phyloP scores from a whole-genome alignment of 2,797 vertebrate species.

The Typhlichthys subterraneus region DNA sequence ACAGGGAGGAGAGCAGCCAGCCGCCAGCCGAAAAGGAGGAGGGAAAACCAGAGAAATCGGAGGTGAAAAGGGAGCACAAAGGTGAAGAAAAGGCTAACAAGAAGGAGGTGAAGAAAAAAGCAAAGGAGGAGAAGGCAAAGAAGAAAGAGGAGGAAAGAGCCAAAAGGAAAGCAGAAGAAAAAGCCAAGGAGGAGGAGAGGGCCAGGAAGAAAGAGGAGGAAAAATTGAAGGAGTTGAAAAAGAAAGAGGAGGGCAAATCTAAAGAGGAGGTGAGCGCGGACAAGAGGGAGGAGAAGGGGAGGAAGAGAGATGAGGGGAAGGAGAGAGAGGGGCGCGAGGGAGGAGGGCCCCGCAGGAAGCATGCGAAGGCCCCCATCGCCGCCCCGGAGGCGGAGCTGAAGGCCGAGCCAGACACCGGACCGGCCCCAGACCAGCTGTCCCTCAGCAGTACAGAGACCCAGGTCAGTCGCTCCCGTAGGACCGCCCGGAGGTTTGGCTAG shows the following conservation, averaged over 20 bases:
- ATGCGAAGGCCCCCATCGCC: constrained; percentile 89
- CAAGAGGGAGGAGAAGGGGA: not conserved
- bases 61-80: constrained; percentile 46
- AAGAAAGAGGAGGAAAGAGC: constrained; percentile 7
- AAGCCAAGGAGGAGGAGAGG: not conserved
- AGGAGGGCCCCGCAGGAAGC: constrained; percentile 50
- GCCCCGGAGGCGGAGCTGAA: constrained; percentile 91
- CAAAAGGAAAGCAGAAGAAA: constrained; percentile 11
- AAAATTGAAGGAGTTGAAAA: not conserved
- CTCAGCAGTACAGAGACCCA: constrained; percentile 88
- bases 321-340: constrained; percentile 12
- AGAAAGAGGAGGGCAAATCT: not conserved
- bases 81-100: constrained; percentile 59
- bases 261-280: not conserved
- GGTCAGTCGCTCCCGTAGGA: constrained; percentile 68
- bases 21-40: no score
- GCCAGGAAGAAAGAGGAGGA: not conserved
- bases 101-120: constrained; percentile 52
- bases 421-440: constrained; percentile 87
- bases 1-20: not conserved
- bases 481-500: no score
- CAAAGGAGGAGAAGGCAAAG: constrained; percentile 49
- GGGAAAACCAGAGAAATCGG: not conserved
- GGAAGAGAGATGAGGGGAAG: not conserved
- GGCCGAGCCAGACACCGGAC: constrained; percentile 74